Percentiles rank a stretch among this genome's conserved stretches.
Conservation (phyloP, 2,113 vertebrate species). For the Gopherus evgoodei region DNA sequence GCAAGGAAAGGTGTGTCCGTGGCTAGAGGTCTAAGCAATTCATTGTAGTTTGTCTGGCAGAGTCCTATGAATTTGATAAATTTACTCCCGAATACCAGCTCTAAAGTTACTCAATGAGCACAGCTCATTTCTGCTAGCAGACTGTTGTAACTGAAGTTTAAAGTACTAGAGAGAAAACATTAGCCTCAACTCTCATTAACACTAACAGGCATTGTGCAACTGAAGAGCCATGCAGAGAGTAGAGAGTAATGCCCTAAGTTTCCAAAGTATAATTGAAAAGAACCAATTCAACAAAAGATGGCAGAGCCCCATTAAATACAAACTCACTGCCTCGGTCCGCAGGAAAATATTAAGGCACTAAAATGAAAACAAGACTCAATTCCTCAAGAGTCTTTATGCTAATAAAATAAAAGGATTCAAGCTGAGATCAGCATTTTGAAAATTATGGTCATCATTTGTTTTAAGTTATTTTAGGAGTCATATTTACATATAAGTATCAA, state of each 20-base stretch:
- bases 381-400: neutral
- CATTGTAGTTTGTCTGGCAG: neutral
- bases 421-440: neutral
- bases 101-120: neutral
- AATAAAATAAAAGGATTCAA: neutral
- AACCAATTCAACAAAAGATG: neutral
- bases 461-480: neutral
- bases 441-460: neutral
- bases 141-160: neutral
- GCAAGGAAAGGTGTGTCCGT: neutral
- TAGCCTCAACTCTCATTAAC: neutral
- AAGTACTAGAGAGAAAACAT: conserved; percentile 15
- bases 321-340: neutral
- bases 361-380: neutral
- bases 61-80: neutral
- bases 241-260: neutral
- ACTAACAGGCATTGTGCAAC: neutral
- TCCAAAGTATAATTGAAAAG: neutral
- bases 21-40: neutral
- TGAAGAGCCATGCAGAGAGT: neutral
- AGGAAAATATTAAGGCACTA: neutral
- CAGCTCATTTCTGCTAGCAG: neutral
- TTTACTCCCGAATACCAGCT: neutral
- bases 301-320: neutral
- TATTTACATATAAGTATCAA: neutral